These are phyloP conservation scores for Cardinalis cardinalis DNA, from an alignment of 2,113 vertebrate species.

Conservation along the genomic window DNA sequence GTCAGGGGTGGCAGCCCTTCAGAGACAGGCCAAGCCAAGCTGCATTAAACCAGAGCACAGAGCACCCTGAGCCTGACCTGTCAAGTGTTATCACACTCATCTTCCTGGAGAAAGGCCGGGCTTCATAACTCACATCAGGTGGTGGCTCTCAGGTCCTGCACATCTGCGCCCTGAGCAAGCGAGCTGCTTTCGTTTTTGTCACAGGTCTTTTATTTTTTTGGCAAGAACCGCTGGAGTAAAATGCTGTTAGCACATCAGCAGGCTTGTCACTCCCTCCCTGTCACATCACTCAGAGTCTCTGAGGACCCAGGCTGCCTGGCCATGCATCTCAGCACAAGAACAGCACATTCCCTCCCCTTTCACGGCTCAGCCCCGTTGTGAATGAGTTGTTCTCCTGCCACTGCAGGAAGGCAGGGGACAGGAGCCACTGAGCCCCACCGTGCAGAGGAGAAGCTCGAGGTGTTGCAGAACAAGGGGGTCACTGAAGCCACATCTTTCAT, in stretches of 20 bases:
- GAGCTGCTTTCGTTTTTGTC: conserved; percentile 3
- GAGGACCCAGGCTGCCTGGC: not conserved
- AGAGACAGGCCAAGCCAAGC: not conserved
- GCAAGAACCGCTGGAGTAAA: conserved; percentile 18
- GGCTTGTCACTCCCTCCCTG: conserved; percentile 33
- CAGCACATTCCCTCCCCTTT: not conserved
- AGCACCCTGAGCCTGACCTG: conserved; percentile 2
- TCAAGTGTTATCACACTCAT: not conserved
- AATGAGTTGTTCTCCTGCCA: not conserved
- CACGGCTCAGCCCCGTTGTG: accelerated
- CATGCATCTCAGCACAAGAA: not conserved
- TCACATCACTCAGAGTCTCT: conserved; percentile 47
- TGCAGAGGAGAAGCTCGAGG: accelerated
- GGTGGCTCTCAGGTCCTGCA: not conserved
- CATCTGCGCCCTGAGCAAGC: not conserved
- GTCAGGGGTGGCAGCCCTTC: conserved; percentile 20
- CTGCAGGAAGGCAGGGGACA: not conserved
- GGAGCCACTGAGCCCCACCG: not conserved
- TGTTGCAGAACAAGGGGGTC: not conserved
- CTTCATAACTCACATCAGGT: conserved; percentile 26
- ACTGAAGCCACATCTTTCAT: not conserved
- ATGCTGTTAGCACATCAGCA: conserved; percentile 42
- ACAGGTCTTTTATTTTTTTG: conserved; percentile 32
- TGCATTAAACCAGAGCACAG: not conserved
- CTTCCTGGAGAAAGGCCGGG: not conserved